A percentile compares a stretch with the other conserved stretches of the same genome.
These are phyloP conservation scores for Dendropsophus ebraccatus DNA, from an alignment of 2,113 vertebrate species.

Conservation along the genomic window DNA sequence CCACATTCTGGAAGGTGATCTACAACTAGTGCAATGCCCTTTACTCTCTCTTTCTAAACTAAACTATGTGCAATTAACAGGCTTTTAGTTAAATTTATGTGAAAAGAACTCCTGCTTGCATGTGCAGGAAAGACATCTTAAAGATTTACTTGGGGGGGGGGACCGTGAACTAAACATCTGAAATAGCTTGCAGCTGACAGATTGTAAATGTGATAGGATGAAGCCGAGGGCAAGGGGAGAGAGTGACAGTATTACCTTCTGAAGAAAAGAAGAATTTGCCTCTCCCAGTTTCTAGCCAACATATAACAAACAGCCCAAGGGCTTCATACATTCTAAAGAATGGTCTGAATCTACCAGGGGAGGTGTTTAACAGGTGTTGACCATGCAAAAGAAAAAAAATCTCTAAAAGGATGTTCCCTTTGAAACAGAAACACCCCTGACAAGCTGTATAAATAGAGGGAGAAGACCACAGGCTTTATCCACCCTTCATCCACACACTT, in stretches of 20 bases:
- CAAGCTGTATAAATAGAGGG: conserved; percentile 65
- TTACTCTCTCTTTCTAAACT: background rate
- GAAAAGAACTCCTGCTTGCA: background rate
- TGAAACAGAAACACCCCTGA: conserved; percentile 62
- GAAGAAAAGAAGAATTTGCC: conserved; percentile 48
- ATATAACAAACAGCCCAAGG: conserved; percentile 51
- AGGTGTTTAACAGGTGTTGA: conserved; percentile 54
- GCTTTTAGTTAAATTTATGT: background rate
- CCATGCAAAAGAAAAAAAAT: conserved; percentile 21
- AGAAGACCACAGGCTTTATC: background rate
- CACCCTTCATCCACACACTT: conserved; percentile 63
- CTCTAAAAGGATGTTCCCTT: conserved; percentile 61
- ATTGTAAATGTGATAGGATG: conserved; percentile 12
- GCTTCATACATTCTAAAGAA: conserved; percentile 62
- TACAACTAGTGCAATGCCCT: background rate
- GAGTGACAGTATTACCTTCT: conserved; percentile 8
- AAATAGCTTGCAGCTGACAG: conserved; percentile 11
- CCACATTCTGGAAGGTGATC: background rate
- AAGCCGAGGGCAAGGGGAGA: conserved; percentile 21
- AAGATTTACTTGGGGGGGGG: background rate
- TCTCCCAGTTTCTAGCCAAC: conserved; percentile 50
- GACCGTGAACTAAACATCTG: background rate
- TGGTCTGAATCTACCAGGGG: conserved; percentile 64
- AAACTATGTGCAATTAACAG: background rate
- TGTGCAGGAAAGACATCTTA: background rate